Conservation (phyloP, 2,797 vertebrate species). For the Neosalanx taihuensis region DNA sequence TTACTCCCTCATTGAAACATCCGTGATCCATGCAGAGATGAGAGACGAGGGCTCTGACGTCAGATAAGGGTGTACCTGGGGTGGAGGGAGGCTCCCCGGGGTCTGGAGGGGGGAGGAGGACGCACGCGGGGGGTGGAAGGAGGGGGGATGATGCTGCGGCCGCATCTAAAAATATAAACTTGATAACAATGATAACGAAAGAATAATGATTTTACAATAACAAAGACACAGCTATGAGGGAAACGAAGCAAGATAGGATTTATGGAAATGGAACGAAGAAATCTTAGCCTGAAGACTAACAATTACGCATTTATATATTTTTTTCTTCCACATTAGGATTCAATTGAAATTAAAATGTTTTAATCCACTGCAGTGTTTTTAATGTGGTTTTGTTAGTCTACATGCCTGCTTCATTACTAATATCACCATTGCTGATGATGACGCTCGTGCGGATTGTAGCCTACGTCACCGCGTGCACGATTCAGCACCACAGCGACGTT, state of each 20-base stretch:
- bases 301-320: no score
- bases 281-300: background rate
- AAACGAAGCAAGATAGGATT: background rate
- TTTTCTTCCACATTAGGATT: no score
- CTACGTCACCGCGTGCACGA: constrained; percentile 29
- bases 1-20: constrained; percentile 45
- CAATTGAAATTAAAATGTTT: no score
- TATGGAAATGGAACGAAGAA: background rate
- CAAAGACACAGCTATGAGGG: background rate
- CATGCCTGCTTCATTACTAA: no score
- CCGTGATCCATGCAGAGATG: constrained; percentile 54
- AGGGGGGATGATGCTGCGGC: background rate
- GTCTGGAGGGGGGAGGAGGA: constrained; percentile 60
- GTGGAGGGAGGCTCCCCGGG: constrained; percentile 63
- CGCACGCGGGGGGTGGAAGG: constrained; percentile 7
- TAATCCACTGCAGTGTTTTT: no score
- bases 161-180: constrained; percentile 63
- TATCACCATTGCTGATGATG: constrained; percentile 11
- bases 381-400: no score
- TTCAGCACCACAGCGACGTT: constrained; percentile 42
- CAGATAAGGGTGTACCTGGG: constrained; percentile 69
- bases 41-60: constrained; percentile 79
- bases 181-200: background rate
- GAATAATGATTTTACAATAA: background rate
- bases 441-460: background rate